A percentile compares a stretch with the other conserved stretches of the same genome.
These are phyloP conservation scores for Mesaphorura yosii DNA, from an alignment of 1,140 invertebrate species.

Conservation along the genomic window DNA sequence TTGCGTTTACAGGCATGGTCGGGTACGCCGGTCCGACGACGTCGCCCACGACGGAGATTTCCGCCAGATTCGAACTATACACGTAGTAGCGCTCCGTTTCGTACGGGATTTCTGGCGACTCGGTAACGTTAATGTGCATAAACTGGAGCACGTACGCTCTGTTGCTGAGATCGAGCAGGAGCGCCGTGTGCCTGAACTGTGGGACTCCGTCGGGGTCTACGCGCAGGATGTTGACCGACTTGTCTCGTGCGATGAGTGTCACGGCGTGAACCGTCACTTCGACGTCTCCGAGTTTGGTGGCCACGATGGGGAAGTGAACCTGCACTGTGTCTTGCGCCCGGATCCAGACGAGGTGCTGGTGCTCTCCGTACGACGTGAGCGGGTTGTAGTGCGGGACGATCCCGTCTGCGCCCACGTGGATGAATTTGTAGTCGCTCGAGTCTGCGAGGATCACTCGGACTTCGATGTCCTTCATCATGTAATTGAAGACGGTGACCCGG, in stretches of 20 bases:
- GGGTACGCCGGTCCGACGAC: constrained; percentile 89
- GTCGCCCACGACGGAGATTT: constrained; percentile 81
- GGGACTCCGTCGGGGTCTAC: constrained; percentile 86
- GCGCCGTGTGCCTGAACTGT: constrained; percentile 80
- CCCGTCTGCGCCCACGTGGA: constrained; percentile 83
- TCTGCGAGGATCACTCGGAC: constrained; percentile 72
- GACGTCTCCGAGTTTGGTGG: constrained; percentile 64
- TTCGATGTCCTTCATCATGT: constrained; percentile 68
- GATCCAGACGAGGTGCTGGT: constrained; percentile 87
- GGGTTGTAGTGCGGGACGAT: constrained; percentile 67
- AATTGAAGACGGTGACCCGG: constrained; percentile 86
- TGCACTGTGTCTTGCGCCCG: constrained; percentile 60
- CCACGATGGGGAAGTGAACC: constrained; percentile 83
- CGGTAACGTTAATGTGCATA: constrained; percentile 86
- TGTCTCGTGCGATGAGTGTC: constrained; percentile 72
- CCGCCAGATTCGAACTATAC: constrained; percentile 80
- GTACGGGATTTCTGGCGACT: constrained; percentile 79
- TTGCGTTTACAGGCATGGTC: constrained; percentile 78
- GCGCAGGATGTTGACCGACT: constrained; percentile 54
- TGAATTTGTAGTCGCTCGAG: constrained; percentile 83
- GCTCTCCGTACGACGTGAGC: constrained; percentile 74
- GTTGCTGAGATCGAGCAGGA: constrained; percentile 81
- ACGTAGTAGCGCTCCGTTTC: constrained; percentile 81
- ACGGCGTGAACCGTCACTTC: constrained; percentile 67
- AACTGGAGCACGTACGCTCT: constrained; percentile 85